Evolutionary conservation across 2,113 vertebrate species (phyloP).

Genomic region (Ovibos moschatus): DNA sequence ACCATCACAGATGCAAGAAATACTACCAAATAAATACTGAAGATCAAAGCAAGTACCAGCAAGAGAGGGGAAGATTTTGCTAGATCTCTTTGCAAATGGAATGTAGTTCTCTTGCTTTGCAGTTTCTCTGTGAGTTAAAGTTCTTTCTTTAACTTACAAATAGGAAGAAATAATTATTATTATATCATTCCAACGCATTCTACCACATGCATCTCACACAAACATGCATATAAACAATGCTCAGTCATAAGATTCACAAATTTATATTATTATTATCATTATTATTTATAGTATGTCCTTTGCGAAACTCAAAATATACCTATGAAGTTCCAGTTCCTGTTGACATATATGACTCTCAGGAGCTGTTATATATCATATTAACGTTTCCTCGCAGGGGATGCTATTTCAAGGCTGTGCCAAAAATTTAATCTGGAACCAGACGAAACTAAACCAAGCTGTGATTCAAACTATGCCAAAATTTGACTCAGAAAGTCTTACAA

Average conservation of each 20-base stretch:
- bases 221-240: not conserved
- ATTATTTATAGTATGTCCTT: constrained; percentile 9
- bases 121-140: not conserved
- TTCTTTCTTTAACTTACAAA: constrained; percentile 36
- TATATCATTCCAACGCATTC: constrained; percentile 14
- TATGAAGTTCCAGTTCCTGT: constrained; percentile 11
- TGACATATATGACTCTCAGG: constrained; percentile 51
- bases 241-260: not conserved
- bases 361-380: constrained; percentile 27
- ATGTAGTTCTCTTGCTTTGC: not conserved
- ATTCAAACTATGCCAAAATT: not conserved
- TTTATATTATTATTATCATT: not conserved
- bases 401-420: constrained; percentile 25
- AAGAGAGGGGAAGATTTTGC: not conserved
- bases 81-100: not conserved
- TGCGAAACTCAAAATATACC: constrained; percentile 8
- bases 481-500: constrained; percentile 14
- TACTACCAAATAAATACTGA: constrained; percentile 42
- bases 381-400: not conserved
- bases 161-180: not conserved
- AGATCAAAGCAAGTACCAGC: constrained; percentile 29
- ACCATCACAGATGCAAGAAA: not conserved
- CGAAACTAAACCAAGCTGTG: constrained; percentile 41
- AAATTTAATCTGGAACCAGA: constrained; percentile 44
- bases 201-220: not conserved